Percentiles rank a stretch among this genome's conserved stretches.
These are phyloP conservation scores for Thymallus thymallus DNA, from an alignment of 2,113 vertebrate genomes.

Conservation along the genomic window DNA sequence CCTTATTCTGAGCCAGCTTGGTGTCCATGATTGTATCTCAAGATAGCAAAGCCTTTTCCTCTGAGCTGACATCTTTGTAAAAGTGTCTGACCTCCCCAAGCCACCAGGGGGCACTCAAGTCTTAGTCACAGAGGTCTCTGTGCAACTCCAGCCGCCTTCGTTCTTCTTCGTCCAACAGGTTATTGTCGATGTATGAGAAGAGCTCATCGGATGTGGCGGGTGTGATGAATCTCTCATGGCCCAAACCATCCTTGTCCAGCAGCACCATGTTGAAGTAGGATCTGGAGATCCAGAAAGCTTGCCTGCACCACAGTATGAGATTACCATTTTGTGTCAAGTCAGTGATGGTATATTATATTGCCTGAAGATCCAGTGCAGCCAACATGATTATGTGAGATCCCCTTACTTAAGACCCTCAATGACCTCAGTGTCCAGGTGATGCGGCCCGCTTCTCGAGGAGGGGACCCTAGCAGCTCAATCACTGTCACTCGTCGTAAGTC, in stretches of 20 bases:
- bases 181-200: conserved; percentile 85
- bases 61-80: not conserved
- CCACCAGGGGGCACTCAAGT: conserved; percentile 20
- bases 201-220: conserved; percentile 84
- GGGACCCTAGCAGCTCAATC: conserved; percentile 85
- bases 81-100: conserved; percentile 21
- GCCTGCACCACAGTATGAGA: conserved; percentile 69
- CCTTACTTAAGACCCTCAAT: conserved; percentile 90
- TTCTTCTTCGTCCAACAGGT: conserved; percentile 83
- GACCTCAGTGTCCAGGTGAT: conserved; percentile 80
- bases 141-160: conserved; percentile 65
- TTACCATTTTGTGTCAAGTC: too few species aligned
- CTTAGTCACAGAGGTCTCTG: conserved; percentile 83
- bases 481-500: conserved; percentile 86
- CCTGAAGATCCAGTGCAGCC: too few species aligned
- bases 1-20: conserved; percentile 20
- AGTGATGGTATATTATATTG: too few species aligned
- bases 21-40: conserved; percentile 11
- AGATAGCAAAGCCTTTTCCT: conserved; percentile 18
- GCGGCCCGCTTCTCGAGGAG: conserved; percentile 83
- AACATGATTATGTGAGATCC: not conserved
- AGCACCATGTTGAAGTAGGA: conserved; percentile 89
- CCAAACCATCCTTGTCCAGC: conserved; percentile 83
- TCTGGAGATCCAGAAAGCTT: conserved; percentile 81
- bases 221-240: conserved; percentile 86